phyloP scores from a whole-genome alignment of 2,113 vertebrate species.

The Heterochromis multidens region DNA sequence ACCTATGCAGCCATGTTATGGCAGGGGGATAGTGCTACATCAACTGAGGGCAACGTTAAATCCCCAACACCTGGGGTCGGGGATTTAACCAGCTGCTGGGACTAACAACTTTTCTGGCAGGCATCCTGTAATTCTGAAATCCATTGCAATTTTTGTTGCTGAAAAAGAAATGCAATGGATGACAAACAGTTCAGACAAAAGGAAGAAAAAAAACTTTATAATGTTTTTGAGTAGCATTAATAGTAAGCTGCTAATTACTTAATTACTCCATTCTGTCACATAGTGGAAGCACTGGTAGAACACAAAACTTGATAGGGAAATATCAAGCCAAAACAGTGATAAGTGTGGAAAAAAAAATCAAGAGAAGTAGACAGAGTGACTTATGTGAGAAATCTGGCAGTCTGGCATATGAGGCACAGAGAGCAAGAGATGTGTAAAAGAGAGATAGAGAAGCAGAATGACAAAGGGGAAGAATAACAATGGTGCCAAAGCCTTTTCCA shows the following conservation, averaged over 20 bases:
- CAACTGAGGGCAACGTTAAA: background rate
- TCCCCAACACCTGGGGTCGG: background rate
- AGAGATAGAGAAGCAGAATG: constrained; percentile 56
- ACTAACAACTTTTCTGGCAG: background rate
- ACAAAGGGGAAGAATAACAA: constrained; percentile 67
- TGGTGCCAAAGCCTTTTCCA: constrained; percentile 57
- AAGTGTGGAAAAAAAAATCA: constrained; percentile 32
- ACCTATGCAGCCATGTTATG: background rate
- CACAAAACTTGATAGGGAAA: background rate
- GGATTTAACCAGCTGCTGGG: background rate
- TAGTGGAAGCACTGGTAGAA: background rate
- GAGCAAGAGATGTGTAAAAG: constrained; percentile 53
- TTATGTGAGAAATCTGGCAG: constrained; percentile 22
- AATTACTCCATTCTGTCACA: background rate
- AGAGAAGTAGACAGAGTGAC: background rate
- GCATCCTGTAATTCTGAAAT: background rate
- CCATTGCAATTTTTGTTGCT: background rate
- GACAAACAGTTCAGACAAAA: background rate
- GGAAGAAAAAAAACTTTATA: background rate
- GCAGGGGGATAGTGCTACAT: background rate
- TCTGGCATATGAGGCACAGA: constrained; percentile 5
- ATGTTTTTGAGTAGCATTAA: background rate
- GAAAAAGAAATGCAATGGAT: background rate
- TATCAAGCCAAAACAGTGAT: background rate
- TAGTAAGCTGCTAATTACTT: background rate